These are phyloP conservation scores for Xiphophorus maculatus DNA, from an alignment of 2,113 vertebrate genomes.

Conservation along the genomic window DNA sequence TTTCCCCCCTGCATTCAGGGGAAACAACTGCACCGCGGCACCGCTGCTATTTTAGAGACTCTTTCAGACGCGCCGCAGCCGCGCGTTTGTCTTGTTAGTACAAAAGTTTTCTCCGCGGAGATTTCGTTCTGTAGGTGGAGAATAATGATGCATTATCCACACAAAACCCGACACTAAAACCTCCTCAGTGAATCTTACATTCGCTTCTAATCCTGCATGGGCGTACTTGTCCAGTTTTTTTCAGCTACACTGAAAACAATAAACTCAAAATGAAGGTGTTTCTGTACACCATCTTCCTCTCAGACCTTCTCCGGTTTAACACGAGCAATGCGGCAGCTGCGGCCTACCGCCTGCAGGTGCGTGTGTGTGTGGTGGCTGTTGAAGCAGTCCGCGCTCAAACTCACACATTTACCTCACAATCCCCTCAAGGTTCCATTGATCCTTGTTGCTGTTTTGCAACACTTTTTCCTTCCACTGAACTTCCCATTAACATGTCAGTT, in stretches of 20 bases:
- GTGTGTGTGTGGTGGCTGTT: background rate
- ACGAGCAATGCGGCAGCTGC: background rate
- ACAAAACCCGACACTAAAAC: conserved; percentile 23
- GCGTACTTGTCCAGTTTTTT: background rate
- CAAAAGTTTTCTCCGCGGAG: conserved; percentile 26
- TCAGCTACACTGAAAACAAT: background rate
- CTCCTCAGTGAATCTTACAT: conserved; percentile 3
- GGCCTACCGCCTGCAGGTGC: too few relatives aligned
- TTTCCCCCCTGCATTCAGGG: conserved; percentile 3
- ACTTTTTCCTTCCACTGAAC: background rate
- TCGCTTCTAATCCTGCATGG: background rate
- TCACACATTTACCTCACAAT: background rate
- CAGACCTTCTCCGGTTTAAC: background rate
- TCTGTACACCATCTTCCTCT: background rate
- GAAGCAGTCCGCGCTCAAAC: background rate
- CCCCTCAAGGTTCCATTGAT: background rate
- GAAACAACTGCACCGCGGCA: conserved; percentile 20
- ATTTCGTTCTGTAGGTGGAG: conserved; percentile 10
- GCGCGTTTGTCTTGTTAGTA: conserved; percentile 15
- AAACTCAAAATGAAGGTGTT: conserved; percentile 5
- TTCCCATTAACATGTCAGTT: background rate
- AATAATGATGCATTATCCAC: conserved; percentile 21
- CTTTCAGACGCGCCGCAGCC: conserved; percentile 32
- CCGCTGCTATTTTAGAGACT: conserved; percentile 28
- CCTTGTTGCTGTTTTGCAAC: background rate